A percentile compares a stretch with the other conserved stretches of the same genome.
phyloP scores from a whole-genome alignment of 2,888 invertebrate species.

The Eucriotettix oculatus region DNA sequence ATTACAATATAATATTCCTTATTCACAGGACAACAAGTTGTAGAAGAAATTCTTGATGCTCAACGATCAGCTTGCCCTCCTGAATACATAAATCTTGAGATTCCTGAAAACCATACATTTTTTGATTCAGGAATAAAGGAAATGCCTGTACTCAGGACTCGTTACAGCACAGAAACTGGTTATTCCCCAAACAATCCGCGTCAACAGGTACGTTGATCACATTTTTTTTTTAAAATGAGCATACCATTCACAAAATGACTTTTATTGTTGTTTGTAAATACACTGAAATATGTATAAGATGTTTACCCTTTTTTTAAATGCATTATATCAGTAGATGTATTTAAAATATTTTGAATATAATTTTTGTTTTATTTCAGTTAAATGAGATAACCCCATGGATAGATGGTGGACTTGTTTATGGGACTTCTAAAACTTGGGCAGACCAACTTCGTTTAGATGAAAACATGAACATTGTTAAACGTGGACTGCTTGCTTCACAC shows the following conservation, averaged over 20 bases:
- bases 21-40: slow-evolving; percentile 37
- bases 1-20: background rate
- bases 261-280: too few species aligned
- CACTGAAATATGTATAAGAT: too few species aligned
- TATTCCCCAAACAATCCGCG: slow-evolving; percentile 39
- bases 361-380: slow-evolving; percentile 23
- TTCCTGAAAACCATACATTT: slow-evolving; percentile 29
- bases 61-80: slow-evolving; percentile 41
- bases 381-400: slow-evolving; percentile 43
- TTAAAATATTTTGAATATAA: background rate
- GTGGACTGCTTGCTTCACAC: slow-evolving; percentile 29
- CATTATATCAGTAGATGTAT: too few species aligned
- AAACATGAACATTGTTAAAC: slow-evolving; percentile 28
- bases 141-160: slow-evolving; percentile 35
- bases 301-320: too few species aligned
- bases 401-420: slow-evolving; percentile 43
- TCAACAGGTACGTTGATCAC: slow-evolving; percentile 30
- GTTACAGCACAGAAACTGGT: slow-evolving; percentile 36
- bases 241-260: too few species aligned
- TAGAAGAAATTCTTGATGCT: slow-evolving; percentile 42
- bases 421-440: slow-evolving; percentile 38
- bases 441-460: slow-evolving; percentile 32
- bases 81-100: slow-evolving; percentile 38
- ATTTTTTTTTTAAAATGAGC: too few species aligned
- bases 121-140: slow-evolving; percentile 20